phyloP scores from a whole-genome alignment of 2,888 invertebrate genomes.

The Cloeon dipterum region DNA sequence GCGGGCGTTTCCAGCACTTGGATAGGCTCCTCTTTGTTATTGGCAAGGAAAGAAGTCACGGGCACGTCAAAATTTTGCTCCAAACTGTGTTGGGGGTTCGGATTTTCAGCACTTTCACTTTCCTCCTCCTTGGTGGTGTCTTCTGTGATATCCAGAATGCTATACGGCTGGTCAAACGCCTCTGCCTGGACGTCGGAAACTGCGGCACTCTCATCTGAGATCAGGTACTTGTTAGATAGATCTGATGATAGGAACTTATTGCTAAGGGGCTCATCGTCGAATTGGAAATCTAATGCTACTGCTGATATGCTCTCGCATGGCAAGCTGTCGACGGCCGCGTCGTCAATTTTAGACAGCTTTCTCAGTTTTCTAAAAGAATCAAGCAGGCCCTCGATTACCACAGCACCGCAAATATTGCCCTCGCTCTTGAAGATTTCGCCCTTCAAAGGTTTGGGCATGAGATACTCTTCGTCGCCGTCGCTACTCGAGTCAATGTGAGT shows the following conservation, averaged over 20 bases:
- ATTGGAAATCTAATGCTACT: too few relatives aligned
- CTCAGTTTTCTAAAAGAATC: neutral
- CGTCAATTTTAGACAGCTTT: conserved; percentile 1
- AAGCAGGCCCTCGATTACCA: conserved; percentile 6
- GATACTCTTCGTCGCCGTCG: conserved; percentile 10
- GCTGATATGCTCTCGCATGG: conserved; percentile 1
- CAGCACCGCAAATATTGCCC: conserved; percentile 25
- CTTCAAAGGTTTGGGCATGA: conserved; percentile 2
- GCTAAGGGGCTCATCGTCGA: neutral
- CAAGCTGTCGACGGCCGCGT: neutral
- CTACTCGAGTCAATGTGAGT: conserved; percentile 35
- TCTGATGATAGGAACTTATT: conserved; percentile 1
- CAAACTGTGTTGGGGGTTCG: too few relatives aligned
- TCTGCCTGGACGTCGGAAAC: neutral
- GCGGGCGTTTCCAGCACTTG: too few relatives aligned
- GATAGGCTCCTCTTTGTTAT: too few relatives aligned
- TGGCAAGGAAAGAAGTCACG: too few relatives aligned
- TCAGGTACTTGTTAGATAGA: conserved; percentile 1
- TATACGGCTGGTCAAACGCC: too few relatives aligned
- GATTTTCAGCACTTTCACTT: too few relatives aligned
- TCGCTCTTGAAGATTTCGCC: conserved; percentile 24
- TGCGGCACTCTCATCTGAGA: neutral
- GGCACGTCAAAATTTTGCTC: too few relatives aligned
- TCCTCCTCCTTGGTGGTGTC: too few relatives aligned
- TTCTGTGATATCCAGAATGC: too few relatives aligned